phyloP scores from a whole-genome alignment of 2,888 invertebrate species.

The Caenorhabditis sp. region DNA sequence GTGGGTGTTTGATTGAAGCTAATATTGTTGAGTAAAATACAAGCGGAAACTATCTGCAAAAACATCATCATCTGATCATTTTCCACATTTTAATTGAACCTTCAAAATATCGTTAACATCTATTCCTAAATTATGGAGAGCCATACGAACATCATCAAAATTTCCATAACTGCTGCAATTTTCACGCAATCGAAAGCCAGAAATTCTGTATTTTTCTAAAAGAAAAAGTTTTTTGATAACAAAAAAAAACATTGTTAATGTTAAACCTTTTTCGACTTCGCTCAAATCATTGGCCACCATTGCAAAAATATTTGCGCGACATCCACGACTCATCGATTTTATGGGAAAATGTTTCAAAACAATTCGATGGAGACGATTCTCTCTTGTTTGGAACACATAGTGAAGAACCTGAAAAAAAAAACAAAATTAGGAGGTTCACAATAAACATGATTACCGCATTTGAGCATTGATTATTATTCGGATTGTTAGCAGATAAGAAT shows the following conservation, averaged over 20 bases:
- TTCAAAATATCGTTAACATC: conserved; percentile 35
- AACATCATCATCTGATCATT: too few species aligned
- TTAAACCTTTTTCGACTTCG: conserved; percentile 39
- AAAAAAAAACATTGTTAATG: too few species aligned
- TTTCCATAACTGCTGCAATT: conserved; percentile 39
- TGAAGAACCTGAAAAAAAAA: conserved; percentile 23
- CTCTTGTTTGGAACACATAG: conserved; percentile 39
- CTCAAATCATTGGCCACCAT: conserved; percentile 46
- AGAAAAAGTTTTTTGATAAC: neutral
- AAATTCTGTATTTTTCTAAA: conserved; percentile 34
- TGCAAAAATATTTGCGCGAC: conserved; percentile 49
- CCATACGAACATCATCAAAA: conserved; percentile 36
- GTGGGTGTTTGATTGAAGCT: conserved; percentile 34
- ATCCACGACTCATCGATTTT: conserved; percentile 44
- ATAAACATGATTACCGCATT: conserved; percentile 17
- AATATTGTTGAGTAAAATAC: conserved; percentile 44
- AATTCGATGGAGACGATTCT: conserved; percentile 31
- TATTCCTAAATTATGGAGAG: conserved; percentile 31
- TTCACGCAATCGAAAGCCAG: conserved; percentile 49
- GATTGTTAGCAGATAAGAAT: conserved; percentile 39
- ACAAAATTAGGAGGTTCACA: neutral
- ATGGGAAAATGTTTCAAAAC: conserved; percentile 38
- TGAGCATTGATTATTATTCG: conserved; percentile 39
- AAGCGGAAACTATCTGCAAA: conserved; percentile 44
- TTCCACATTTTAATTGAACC: too few species aligned